Percentiles rank a stretch among this genome's conserved stretches.
These are phyloP conservation scores for Colinus virginianus DNA, from an alignment of 2,113 vertebrate species.

Conservation along the genomic window DNA sequence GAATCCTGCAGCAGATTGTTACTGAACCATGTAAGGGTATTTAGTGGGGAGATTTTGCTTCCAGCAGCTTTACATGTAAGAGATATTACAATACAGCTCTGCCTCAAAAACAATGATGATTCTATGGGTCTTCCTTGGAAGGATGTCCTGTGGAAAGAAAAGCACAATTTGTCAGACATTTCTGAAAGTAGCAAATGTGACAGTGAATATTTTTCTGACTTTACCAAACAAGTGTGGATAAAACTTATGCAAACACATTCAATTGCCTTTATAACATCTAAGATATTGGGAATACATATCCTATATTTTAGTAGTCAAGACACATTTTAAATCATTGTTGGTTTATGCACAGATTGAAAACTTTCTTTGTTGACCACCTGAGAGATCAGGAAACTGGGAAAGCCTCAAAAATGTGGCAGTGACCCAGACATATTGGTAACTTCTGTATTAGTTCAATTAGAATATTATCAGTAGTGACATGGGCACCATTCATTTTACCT, in stretches of 20 bases:
- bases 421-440: neutral
- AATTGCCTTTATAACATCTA: neutral
- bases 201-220: neutral
- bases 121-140: neutral
- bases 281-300: neutral
- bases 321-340: neutral
- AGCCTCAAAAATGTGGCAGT: neutral
- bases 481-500: neutral
- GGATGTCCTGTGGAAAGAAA: neutral
- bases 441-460: neutral
- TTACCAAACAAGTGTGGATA: neutral
- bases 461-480: neutral
- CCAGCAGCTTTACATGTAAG: constrained; percentile 34
- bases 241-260: neutral
- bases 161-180: neutral
- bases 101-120: neutral
- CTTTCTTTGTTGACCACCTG: neutral
- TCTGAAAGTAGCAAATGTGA: neutral
- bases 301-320: neutral
- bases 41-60: constrained; percentile 50
- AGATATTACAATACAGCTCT: neutral
- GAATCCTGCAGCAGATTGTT: constrained; percentile 49
- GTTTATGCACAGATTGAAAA: neutral
- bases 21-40: constrained; percentile 50
- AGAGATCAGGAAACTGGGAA: neutral